Conservation (phyloP, 2,888 invertebrate species). For the Caenorhabditis macrosperma region DNA sequence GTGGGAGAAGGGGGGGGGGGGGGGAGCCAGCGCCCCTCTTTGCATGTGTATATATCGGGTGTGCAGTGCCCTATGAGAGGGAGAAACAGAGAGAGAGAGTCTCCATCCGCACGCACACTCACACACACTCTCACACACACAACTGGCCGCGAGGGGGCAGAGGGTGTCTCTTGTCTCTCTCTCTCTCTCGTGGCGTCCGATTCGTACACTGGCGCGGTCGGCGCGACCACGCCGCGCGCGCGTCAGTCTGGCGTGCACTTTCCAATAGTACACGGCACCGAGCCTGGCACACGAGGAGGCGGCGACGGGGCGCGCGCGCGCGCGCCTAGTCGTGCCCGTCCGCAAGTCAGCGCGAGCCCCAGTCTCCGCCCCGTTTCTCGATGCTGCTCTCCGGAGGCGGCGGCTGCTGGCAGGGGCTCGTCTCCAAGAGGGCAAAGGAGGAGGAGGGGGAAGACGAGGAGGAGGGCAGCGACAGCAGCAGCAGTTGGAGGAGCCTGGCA, state of each 20-base stretch:
- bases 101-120: conserved; percentile 29
- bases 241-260: conserved; percentile 41
- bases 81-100: conserved; percentile 8
- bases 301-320: conserved; percentile 17
- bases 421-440: not conserved
- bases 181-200: not conserved
- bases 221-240: conserved; percentile 14
- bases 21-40: conserved; percentile 10
- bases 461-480: conserved; percentile 10
- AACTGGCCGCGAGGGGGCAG: not conserved
- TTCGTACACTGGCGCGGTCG: conserved; percentile 15
- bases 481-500: conserved; percentile 50
- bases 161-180: not conserved
- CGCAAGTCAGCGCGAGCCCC: conserved; percentile 1
- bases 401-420: too few relatives aligned
- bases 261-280: conserved; percentile 47
- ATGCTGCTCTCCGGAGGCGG: too few relatives aligned
- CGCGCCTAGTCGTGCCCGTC: conserved; percentile 23
- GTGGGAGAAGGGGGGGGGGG: conserved; percentile 4
- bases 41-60: not conserved
- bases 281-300: conserved; percentile 46
- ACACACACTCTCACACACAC: conserved; percentile 18
- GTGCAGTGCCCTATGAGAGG: conserved; percentile 31
- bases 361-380: too few relatives aligned
- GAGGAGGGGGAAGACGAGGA: not conserved